Evolutionary conservation across 2,797 vertebrate species (phyloP).

Genomic region (Bradypodion pumilum): DNA sequence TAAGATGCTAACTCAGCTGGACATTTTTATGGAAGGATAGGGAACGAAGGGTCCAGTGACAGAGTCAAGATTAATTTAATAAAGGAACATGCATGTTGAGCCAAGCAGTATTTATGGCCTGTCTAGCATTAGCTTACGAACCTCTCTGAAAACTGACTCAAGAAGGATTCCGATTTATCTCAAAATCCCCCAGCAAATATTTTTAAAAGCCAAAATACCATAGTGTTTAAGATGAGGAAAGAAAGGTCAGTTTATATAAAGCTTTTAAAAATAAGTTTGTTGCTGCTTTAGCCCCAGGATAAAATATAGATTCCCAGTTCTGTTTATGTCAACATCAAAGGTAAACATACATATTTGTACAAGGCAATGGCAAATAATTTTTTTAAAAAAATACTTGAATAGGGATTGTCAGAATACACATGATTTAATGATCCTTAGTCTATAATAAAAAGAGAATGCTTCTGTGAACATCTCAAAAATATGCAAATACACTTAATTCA

Average conservation of each 20-base stretch:
- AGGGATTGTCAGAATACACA: conserved; percentile 3
- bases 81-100: neutral
- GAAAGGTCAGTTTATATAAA: conserved; percentile 34
- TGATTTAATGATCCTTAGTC: conserved; percentile 21
- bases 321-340: conserved; percentile 27
- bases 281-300: conserved; percentile 19
- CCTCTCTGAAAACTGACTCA: conserved; percentile 14
- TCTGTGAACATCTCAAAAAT: conserved; percentile 14
- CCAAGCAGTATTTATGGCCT: conserved; percentile 13
- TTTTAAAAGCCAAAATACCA: conserved; percentile 14
- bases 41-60: conserved; percentile 12
- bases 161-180: conserved; percentile 21
- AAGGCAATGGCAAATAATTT: conserved; percentile 18
- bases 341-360: conserved; percentile 1
- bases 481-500: conserved; percentile 22
- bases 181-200: conserved; percentile 21
- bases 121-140: neutral
- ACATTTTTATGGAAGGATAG: neutral
- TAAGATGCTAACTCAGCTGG: conserved; percentile 33
- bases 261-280: conserved; percentile 21
- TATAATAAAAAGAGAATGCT: neutral
- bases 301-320: conserved; percentile 7
- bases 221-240: conserved; percentile 33
- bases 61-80: conserved; percentile 35
- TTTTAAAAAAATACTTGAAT: conserved; percentile 20